Percentiles rank a stretch among this genome's conserved stretches.
Evolutionary conservation across 92 coral and sea anemone genomes (phyloP).

Genomic region (Epizoanthus fatuus): DNA sequence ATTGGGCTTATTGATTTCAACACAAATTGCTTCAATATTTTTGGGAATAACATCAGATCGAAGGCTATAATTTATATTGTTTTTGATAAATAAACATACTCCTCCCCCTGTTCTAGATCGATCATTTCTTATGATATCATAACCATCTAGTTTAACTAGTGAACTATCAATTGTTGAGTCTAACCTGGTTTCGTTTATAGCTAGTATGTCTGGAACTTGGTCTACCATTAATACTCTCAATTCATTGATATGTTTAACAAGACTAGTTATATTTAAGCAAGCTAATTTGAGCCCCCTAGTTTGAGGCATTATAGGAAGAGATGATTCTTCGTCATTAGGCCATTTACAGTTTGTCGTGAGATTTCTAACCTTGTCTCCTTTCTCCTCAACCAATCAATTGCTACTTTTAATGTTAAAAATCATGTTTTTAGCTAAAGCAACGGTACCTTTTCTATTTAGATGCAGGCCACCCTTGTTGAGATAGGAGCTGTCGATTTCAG

Average conservation of each 20-base stretch:
- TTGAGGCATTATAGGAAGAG: background rate
- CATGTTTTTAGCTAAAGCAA: background rate
- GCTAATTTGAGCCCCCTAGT: background rate
- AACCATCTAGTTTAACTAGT: background rate
- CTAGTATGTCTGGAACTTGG: background rate
- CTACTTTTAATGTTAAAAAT: too few relatives aligned
- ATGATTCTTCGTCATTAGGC: background rate
- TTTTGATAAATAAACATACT: constrained; percentile 3
- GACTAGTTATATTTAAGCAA: background rate
- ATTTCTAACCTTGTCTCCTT: background rate
- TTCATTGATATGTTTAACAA: background rate
- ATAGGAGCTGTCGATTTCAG: too few relatives aligned
- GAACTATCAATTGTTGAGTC: background rate
- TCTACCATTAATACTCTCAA: background rate
- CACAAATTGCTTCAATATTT: background rate
- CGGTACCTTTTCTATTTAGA: background rate
- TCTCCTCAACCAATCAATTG: background rate
- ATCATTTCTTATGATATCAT: background rate
- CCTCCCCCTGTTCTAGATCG: background rate
- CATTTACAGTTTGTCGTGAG: background rate
- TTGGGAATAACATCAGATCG: background rate
- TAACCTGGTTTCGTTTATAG: background rate
- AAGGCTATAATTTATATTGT: background rate
- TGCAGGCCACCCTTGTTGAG: too few relatives aligned
- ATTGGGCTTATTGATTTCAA: background rate